Evolutionary conservation across 1,140 invertebrate species (phyloP).

Genomic region (Planococcus citri): DNA sequence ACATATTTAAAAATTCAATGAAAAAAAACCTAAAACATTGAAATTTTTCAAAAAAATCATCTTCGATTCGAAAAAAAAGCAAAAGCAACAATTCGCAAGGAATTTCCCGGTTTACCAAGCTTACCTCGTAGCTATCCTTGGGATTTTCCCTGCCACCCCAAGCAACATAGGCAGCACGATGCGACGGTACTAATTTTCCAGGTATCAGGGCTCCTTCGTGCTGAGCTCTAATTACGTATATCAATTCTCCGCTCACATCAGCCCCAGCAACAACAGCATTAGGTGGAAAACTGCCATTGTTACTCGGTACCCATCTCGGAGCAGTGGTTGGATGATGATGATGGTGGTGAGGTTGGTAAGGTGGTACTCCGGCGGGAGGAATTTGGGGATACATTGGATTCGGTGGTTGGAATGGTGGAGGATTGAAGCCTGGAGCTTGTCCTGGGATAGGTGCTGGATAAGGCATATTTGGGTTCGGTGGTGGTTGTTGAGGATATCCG

Average conservation of each 20-base stretch:
- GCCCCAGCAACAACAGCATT: conserved; percentile 57
- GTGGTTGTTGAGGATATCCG: neutral
- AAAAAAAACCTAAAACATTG: too few relatives aligned
- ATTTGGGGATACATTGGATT: neutral
- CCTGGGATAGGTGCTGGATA: neutral
- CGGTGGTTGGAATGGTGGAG: neutral
- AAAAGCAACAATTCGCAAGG: too few relatives aligned
- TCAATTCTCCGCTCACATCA: conserved; percentile 49
- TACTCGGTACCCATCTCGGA: conserved; percentile 48
- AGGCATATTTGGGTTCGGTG: neutral
- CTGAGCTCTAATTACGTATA: conserved; percentile 56
- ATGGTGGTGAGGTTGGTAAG: neutral
- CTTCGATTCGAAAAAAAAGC: too few relatives aligned
- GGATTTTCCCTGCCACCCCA: conserved; percentile 67
- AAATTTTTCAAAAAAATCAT: too few relatives aligned
- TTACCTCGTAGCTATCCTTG: conserved; percentile 58
- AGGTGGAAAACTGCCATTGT: conserved; percentile 51
- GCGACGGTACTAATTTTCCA: conserved; percentile 59
- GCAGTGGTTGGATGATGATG: neutral
- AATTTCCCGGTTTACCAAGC: neutral
- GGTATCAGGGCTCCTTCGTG: conserved; percentile 64
- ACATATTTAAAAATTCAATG: too few relatives aligned
- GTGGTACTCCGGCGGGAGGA: neutral
- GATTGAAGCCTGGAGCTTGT: neutral
- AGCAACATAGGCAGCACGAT: conserved; percentile 57